Evolutionary conservation across 2,113 vertebrate species (phyloP).

Genomic region (Eubucco bourcierii): DNA sequence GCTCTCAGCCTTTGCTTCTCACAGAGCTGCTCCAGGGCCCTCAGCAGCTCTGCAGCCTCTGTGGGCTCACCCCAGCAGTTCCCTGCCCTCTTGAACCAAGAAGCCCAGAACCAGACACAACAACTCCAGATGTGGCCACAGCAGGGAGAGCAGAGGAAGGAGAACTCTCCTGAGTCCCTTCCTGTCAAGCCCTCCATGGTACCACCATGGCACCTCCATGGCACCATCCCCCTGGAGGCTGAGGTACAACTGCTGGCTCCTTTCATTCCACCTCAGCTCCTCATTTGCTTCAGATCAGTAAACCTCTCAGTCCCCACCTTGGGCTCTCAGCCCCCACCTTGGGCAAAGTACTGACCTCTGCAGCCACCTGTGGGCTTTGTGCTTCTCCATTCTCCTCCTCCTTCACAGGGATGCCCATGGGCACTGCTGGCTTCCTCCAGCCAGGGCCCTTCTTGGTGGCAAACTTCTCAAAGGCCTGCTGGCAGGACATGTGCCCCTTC

Average conservation of each 20-base stretch:
- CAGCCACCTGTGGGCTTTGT: not conserved
- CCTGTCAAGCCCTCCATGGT: not conserved
- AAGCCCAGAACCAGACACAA: no score
- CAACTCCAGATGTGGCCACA: no score
- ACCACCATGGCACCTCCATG: accelerated
- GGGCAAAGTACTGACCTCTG: conserved; percentile 19
- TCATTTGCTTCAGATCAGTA: not conserved
- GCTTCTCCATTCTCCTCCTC: conserved; percentile 42
- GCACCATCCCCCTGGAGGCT: not conserved
- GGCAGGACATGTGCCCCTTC: conserved; percentile 77
- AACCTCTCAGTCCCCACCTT: no score
- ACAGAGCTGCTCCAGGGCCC: no score
- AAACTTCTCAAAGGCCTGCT: conserved; percentile 84
- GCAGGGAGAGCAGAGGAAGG: no score
- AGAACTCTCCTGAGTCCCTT: not conserved
- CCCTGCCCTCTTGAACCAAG: no score
- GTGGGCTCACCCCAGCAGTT: no score
- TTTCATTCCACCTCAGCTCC: not conserved
- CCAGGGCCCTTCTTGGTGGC: conserved; percentile 44
- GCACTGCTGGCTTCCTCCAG: not conserved
- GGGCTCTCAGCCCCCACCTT: conserved; percentile 1
- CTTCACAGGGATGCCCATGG: conserved; percentile 3
- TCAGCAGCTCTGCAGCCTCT: no score
- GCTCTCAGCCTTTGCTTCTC: no score
- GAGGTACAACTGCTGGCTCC: not conserved